Evolutionary conservation across 2,113 vertebrate genomes (phyloP).

Genomic region (Tichodroma muraria): DNA sequence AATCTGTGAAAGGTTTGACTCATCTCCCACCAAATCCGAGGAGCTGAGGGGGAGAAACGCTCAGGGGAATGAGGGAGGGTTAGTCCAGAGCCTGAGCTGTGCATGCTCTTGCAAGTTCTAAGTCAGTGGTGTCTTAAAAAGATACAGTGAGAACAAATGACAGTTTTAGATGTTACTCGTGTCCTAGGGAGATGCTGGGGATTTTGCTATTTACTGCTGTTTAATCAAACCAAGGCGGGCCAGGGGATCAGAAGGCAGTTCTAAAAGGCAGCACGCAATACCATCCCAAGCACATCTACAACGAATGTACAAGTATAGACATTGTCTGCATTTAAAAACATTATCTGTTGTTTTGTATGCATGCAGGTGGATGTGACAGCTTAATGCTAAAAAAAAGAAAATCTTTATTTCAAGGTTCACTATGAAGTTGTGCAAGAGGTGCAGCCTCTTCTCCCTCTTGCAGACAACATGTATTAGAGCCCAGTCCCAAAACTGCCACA

Average conservation of each 20-base stretch:
- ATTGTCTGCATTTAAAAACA: background rate
- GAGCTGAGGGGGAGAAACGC: background rate
- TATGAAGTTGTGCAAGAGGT: background rate
- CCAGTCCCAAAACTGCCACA: background rate
- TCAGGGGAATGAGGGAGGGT: background rate
- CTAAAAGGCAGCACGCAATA: background rate
- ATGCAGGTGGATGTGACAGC: background rate
- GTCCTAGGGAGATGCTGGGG: background rate
- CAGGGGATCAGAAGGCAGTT: background rate
- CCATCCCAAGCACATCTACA: background rate
- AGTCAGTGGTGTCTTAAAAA: background rate
- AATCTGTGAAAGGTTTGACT: background rate
- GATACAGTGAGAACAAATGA: background rate
- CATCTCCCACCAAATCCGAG: background rate
- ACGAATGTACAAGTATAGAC: background rate
- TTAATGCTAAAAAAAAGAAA: background rate
- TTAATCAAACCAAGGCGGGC: background rate
- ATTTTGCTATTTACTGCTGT: background rate
- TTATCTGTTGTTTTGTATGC: background rate
- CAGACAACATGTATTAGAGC: background rate
- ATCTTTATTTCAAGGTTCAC: background rate
- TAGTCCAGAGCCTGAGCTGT: background rate
- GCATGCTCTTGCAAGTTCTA: background rate
- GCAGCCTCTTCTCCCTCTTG: background rate
- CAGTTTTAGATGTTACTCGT: background rate